phyloP scores from a whole-genome alignment of 1,140 invertebrate genomes.

The Trypoxylus dichotomus region DNA sequence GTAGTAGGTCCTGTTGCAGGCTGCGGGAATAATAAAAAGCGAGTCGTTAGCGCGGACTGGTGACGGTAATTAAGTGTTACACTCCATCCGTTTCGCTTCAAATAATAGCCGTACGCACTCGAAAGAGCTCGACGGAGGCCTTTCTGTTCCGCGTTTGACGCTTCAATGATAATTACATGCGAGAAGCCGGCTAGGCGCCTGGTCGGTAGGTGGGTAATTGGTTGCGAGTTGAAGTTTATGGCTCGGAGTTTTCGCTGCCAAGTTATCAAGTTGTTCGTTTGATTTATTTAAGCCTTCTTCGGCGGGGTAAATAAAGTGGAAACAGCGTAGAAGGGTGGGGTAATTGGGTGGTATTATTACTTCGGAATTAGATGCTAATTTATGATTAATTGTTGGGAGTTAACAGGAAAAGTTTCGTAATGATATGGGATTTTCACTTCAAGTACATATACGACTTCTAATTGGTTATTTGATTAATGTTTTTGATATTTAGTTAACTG shows the following conservation, averaged over 20 bases:
- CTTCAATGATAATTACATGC: neutral
- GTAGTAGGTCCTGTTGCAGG: conserved; percentile 81
- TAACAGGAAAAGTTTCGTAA: no score
- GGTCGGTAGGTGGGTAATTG: neutral
- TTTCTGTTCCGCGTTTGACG: neutral
- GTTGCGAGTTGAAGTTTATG: neutral
- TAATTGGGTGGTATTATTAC: no score
- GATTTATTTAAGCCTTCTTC: neutral
- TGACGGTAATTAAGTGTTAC: neutral
- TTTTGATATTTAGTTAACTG: no score
- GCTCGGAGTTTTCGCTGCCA: neutral
- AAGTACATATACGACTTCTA: no score
- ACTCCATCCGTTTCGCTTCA: neutral
- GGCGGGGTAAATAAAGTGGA: neutral
- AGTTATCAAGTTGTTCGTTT: neutral
- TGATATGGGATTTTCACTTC: no score
- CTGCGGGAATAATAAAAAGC: conserved; percentile 54
- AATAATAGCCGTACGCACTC: neutral
- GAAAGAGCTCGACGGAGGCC: neutral
- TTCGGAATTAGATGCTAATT: neutral
- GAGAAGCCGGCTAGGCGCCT: neutral
- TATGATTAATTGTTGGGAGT: no score
- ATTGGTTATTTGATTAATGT: no score
- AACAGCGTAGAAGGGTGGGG: neutral
- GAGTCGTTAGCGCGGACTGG: neutral